Evolutionary conservation across 2,888 invertebrate genomes (phyloP).

Genomic region (Eudemis profundana): DNA sequence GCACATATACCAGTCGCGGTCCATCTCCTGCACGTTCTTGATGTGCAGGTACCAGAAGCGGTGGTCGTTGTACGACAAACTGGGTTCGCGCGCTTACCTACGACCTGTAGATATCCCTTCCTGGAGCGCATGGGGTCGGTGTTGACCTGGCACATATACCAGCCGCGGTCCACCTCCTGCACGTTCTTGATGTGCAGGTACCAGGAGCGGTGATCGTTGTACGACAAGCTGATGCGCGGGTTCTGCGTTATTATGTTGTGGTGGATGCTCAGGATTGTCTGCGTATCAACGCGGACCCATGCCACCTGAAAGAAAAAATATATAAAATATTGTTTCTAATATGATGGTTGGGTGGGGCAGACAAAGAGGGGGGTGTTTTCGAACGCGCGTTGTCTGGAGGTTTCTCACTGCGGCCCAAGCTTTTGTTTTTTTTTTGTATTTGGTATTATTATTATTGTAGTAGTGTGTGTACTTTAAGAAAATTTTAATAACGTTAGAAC

Average conservation of each 20-base stretch:
- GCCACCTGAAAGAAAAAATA: constrained; percentile 88
- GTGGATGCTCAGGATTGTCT: constrained; percentile 96
- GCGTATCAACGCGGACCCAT: constrained; percentile 96
- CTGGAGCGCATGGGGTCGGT: constrained; percentile 97
- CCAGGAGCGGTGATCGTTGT: constrained; percentile 96
- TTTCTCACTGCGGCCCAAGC: too few species aligned
- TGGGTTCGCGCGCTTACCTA: constrained; percentile 87
- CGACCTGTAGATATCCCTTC: constrained; percentile 95
- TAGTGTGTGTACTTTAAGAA: too few species aligned
- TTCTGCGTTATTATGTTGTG: constrained; percentile 97
- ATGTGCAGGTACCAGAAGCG: constrained; percentile 67
- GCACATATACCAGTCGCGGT: constrained; percentile 96
- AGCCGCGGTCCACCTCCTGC: constrained; percentile 94
- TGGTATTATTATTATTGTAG: too few species aligned
- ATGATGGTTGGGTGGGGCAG: too few species aligned
- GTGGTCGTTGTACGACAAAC: neutral
- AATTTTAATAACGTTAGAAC: too few species aligned
- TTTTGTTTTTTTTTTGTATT: too few species aligned
- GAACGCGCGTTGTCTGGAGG: too few species aligned
- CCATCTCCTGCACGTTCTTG: constrained; percentile 93
- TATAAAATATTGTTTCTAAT: neutral
- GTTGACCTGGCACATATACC: constrained; percentile 97
- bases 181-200: constrained; percentile 95
- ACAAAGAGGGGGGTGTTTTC: too few species aligned
- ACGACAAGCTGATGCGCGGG: constrained; percentile 93